A percentile compares a stretch with the other conserved stretches of the same genome.
Conservation (phyloP, 2,888 invertebrate genomes). For the Panorpa germanica region DNA sequence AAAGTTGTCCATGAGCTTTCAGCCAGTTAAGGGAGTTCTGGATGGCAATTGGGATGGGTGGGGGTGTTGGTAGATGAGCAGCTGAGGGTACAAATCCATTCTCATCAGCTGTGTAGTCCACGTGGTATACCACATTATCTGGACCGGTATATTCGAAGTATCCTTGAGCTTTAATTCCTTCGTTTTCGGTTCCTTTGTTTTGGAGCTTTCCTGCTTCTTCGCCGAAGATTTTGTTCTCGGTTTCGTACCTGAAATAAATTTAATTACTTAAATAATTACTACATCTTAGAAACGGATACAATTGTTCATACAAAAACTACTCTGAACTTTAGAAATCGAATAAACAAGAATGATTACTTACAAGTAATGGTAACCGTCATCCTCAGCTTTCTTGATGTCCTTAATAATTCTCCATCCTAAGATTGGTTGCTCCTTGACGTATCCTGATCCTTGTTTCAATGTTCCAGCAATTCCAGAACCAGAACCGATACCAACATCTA, state of each 20-base stretch:
- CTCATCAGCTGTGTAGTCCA: conserved; percentile 34
- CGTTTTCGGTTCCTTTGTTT: conserved; percentile 27
- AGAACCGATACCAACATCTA: conserved; percentile 1
- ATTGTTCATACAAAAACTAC: too few species aligned
- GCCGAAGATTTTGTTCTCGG: conserved; percentile 32
- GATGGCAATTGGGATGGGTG: too few species aligned
- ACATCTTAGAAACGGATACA: too few species aligned
- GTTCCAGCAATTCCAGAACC: conserved; percentile 11
- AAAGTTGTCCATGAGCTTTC: too few species aligned
- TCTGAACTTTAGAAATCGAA: too few species aligned
- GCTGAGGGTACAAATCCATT: conserved; percentile 28
- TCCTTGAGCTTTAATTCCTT: conserved; percentile 40
- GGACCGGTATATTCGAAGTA: conserved; percentile 49
- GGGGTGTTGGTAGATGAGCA: conserved; percentile 22
- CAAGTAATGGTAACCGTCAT: conserved; percentile 16
- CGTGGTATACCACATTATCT: conserved; percentile 29
- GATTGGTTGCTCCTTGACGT: too few species aligned
- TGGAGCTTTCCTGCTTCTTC: conserved; percentile 35
- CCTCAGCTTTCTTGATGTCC: conserved; percentile 20
- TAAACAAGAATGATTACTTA: too few species aligned
- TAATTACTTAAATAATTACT: too few species aligned
- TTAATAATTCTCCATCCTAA: conserved; percentile 22
- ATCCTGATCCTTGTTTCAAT: too few species aligned
- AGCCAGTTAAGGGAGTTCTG: too few species aligned
- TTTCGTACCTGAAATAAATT: conserved; percentile 33